Evolutionary conservation across 2,797 vertebrate genomes (phyloP).

Genomic region (Oceanodroma leucorhoa): DNA sequence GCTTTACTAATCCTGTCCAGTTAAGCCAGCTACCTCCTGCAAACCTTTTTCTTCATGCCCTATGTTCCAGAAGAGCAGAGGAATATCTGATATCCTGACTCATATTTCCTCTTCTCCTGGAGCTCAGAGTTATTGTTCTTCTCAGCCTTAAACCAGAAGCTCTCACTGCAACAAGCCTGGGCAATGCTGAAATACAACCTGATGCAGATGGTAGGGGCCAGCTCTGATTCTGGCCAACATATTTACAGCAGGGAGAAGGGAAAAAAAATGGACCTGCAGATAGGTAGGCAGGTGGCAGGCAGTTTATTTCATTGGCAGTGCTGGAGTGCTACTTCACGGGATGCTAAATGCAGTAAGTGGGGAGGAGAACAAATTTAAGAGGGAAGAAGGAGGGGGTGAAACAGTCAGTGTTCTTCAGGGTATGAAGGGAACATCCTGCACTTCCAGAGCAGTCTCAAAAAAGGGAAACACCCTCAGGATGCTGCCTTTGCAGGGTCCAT

Average conservation of each 20-base stretch:
- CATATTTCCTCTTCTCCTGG: not conserved
- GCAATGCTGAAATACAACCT: constrained; percentile 22
- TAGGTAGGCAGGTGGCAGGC: constrained; percentile 57
- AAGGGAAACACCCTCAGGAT: not conserved
- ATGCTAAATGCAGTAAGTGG: constrained; percentile 48
- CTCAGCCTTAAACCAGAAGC: not conserved
- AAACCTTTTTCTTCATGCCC: not conserved
- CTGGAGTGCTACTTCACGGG: constrained; percentile 40
- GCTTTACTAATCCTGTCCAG: not conserved
- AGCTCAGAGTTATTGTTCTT: not conserved
- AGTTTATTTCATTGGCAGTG: constrained; percentile 42
- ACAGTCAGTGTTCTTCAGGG: not conserved
- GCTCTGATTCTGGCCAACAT: constrained; percentile 10
- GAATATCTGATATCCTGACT: not conserved
- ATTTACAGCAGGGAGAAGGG: not conserved
- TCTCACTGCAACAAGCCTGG: not conserved
- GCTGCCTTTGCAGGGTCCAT: not conserved
- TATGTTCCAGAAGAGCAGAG: not conserved
- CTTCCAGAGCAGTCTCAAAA: not conserved
- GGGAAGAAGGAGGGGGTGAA: constrained; percentile 10
- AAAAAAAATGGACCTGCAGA: constrained; percentile 23
- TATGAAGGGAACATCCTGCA: constrained; percentile 3
- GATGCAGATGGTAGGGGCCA: constrained; percentile 22
- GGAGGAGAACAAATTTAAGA: constrained; percentile 53
- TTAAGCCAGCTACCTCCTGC: not conserved